Evolutionary conservation across 2,888 invertebrate genomes (phyloP), one percentile per base, ranked within the genome.

Genomic region (Epistrophella euchroma): DNA sequence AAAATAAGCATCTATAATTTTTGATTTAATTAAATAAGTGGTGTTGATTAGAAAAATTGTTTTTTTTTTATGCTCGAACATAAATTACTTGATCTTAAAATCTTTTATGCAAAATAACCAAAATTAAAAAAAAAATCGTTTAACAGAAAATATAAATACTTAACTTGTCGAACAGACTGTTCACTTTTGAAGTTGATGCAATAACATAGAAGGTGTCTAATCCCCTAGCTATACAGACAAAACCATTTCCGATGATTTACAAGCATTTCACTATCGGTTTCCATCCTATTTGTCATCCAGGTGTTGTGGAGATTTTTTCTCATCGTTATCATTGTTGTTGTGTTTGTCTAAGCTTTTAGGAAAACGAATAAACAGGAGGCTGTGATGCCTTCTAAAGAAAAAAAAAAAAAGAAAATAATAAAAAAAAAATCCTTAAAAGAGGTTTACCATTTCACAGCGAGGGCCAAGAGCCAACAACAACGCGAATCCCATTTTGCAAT

Each of bases 271-370:
- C 83, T 71, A 83, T 79, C 74, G 79, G 70, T 79, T 83, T 79
- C 74, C 79, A 83, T 83, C 79, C 80, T 80, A 84, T 84, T 84
- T 84, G 80, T 84, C 84, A 84, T 84, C 75, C 75, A 84, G 84
- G 84, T 84, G 84, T 72, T 80, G 84, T 64, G 58, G 58, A 80
- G 79, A 84, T 79, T 84, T 84, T 80, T 72, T 40, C 55, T 75
- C 71, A 15, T 55, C 45, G 56, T 75, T 64, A 56, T 76, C 70
- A 17, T 60, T 62, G 17, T 73, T 82, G 72, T 43, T 62, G n/a
- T 83, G 47, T 78, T 73, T 73, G 56, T 55, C 73, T 64, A 70
- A 78, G 83, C 78, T 78, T 74, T 74, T 68, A 74, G 78, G 72
- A 72, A 66, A 72, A 76, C 71, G 56, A 72, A 72, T 58, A 71